phyloP scores from a whole-genome alignment of 2,113 vertebrate genomes.

The Felis chaus region DNA sequence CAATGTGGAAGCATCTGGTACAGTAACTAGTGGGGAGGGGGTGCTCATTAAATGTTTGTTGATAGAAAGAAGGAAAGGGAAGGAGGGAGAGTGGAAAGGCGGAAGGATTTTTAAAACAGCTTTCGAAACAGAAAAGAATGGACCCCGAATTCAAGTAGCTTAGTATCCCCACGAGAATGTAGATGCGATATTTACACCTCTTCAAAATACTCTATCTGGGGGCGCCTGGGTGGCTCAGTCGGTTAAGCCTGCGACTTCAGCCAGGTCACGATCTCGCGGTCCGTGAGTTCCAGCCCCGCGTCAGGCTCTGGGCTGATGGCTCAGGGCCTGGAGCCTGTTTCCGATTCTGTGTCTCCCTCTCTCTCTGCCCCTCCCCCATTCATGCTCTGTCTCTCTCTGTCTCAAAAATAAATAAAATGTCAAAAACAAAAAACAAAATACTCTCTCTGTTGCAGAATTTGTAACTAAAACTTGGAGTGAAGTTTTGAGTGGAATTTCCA shows the following conservation, averaged over 20 bases:
- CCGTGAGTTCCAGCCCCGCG: no score
- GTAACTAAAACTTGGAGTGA: neutral
- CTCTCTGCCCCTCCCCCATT: no score
- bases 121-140: neutral
- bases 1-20: neutral
- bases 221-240: no score
- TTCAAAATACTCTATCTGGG: neutral
- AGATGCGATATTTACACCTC: neutral
- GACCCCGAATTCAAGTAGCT: neutral
- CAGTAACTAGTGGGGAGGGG: neutral
- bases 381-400: no score
- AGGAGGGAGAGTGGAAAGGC: neutral
- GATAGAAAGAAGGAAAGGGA: neutral
- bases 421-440: neutral
- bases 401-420: no score
- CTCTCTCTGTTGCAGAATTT: conserved; percentile 12
- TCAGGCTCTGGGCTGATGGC: no score
- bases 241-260: no score
- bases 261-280: no score
- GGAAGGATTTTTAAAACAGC: neutral
- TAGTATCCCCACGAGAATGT: neutral
- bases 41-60: neutral
- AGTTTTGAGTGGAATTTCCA: conserved; percentile 46
- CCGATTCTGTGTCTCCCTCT: no score
- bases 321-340: no score